A percentile compares a stretch with the other conserved stretches of the same genome.
These are phyloP conservation scores for Muntiacus reevesi DNA, from an alignment of 2,113 vertebrate genomes.

Conservation along the genomic window DNA sequence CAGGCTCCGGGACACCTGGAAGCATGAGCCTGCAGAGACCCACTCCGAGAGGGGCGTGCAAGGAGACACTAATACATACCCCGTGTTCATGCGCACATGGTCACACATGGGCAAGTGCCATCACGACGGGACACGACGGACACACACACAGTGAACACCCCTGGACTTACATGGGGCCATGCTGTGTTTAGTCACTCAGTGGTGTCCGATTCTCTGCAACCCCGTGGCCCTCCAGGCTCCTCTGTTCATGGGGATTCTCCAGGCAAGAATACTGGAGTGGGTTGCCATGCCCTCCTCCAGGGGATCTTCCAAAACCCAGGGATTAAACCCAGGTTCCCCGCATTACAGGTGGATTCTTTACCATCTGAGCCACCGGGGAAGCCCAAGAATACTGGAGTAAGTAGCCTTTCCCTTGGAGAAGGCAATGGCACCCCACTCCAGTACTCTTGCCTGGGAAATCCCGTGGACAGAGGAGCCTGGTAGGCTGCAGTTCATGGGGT, in stretches of 20 bases:
- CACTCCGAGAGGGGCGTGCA: neutral
- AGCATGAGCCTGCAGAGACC: neutral
- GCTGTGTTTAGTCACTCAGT: neutral
- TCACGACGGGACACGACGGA: accelerated
- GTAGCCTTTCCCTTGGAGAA: neutral
- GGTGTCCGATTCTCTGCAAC: neutral
- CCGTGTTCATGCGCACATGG: neutral
- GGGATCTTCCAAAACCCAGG: neutral
- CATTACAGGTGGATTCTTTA: neutral
- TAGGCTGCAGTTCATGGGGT: no score
- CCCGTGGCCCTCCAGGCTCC: neutral
- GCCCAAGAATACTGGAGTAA: neutral
- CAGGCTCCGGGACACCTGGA: neutral
- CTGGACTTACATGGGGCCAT: neutral
- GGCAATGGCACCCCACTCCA: no score
- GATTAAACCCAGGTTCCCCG: neutral
- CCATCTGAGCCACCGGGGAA: neutral
- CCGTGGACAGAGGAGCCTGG: no score
- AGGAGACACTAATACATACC: no score
- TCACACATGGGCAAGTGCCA: neutral
- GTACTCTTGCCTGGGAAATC: no score
- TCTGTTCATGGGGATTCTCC: neutral
- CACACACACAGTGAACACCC: neutral
- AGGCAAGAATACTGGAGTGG: neutral
- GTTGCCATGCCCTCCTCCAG: neutral